Percentiles rank a stretch among this genome's conserved stretches.
phyloP scores from a whole-genome alignment of 2,113 vertebrate genomes.

The Verasper variegatus region DNA sequence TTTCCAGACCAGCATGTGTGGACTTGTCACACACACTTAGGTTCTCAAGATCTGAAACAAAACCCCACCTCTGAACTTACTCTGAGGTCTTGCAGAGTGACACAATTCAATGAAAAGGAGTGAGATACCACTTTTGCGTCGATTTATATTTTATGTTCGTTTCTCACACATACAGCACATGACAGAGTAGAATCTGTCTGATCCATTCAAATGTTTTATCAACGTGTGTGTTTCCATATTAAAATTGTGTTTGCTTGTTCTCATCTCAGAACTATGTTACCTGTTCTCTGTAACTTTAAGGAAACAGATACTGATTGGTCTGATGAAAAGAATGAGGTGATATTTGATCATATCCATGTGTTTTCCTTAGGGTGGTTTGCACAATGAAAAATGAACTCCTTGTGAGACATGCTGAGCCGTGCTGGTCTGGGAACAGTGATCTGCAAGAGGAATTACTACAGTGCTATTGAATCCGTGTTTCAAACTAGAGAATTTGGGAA shows the following conservation, averaged over 20 bases:
- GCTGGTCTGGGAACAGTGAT: no score
- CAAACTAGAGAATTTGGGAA: no score
- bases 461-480: no score
- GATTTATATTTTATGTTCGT: no score
- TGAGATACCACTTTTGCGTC: no score
- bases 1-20: slow-evolving; percentile 48
- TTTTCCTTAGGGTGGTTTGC: background rate
- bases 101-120: no score
- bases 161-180: background rate
- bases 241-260: background rate
- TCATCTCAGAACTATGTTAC: no score
- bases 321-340: background rate
- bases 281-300: no score
- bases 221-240: slow-evolving; percentile 33
- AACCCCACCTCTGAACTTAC: background rate
- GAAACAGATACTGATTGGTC: background rate
- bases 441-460: no score
- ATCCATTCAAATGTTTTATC: background rate
- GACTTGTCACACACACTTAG: slow-evolving; percentile 39
- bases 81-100: background rate
- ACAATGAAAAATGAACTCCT: background rate
- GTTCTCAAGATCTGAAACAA: slow-evolving; percentile 1
- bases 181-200: background rate
- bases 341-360: no score
- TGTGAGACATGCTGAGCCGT: background rate